A percentile compares a stretch with the other conserved stretches of the same genome.
phyloP scores from a whole-genome alignment of 2,113 vertebrate species.

The Dunckerocampus dactyliophorus region DNA sequence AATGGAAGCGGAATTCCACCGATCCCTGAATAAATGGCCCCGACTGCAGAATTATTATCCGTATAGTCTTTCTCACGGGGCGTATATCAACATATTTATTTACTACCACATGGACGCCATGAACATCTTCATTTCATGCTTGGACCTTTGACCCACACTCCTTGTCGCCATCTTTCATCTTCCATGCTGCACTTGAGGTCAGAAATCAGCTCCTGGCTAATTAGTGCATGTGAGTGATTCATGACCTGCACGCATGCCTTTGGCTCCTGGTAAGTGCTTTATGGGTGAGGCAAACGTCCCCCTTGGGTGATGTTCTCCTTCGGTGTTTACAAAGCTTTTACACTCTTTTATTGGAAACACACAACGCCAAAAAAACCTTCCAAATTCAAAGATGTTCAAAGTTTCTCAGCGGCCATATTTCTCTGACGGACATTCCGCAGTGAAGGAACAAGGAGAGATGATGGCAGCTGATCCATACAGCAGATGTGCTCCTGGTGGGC shows the following conservation, averaged over 20 bases:
- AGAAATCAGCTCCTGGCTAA: slow-evolving; percentile 15
- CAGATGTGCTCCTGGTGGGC: neutral
- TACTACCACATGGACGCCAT: slow-evolving; percentile 11
- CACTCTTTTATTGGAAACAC: slow-evolving; percentile 42
- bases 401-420: slow-evolving; percentile 4
- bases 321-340: slow-evolving; percentile 32
- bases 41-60: slow-evolving; percentile 12
- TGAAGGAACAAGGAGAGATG: slow-evolving; percentile 7
- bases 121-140: neutral
- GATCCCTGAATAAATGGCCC: neutral
- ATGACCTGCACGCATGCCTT: too few species aligned
- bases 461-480: neutral
- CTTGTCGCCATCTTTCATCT: too few species aligned
- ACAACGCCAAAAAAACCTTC: slow-evolving; percentile 27
- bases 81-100: slow-evolving; percentile 18
- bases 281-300: slow-evolving; percentile 2
- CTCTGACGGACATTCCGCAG: slow-evolving; percentile 11
- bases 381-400: slow-evolving; percentile 27
- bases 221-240: slow-evolving; percentile 16
- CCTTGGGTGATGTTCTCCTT: slow-evolving; percentile 8
- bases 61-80: slow-evolving; percentile 5
- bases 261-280: too few species aligned
- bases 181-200: too few species aligned
- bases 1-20: slow-evolving; percentile 15
- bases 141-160: neutral